A percentile compares a stretch with the other conserved stretches of the same genome.
phyloP scores from a whole-genome alignment of 2,797 vertebrate species.

The Siniperca undulata region DNA sequence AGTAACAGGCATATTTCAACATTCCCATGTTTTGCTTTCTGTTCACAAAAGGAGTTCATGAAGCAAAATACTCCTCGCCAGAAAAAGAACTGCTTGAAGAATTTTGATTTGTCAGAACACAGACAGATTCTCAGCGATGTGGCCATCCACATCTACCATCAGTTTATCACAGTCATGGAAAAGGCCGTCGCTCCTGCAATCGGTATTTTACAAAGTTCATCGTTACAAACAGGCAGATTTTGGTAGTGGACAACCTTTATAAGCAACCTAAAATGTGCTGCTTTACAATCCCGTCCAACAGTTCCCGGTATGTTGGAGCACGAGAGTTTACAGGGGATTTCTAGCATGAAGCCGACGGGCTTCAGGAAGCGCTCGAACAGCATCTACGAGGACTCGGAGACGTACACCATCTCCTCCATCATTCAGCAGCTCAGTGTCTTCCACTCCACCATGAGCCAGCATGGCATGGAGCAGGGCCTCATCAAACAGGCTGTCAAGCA shows the following conservation, averaged over 20 bases:
- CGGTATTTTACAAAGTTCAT: constrained; percentile 82
- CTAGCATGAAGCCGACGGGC: constrained; percentile 95
- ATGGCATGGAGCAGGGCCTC: constrained; percentile 91
- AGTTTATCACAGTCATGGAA: constrained; percentile 91
- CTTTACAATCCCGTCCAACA: constrained; percentile 58
- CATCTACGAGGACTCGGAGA: constrained; percentile 87
- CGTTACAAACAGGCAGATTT: not conserved
- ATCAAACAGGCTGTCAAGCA: constrained; percentile 91
- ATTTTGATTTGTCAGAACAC: constrained; percentile 97
- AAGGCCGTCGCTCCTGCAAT: constrained; percentile 91
- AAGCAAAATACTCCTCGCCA: constrained; percentile 91
- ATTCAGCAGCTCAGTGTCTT: constrained; percentile 89
- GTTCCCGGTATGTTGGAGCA: constrained; percentile 97
- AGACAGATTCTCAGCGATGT: constrained; percentile 97
- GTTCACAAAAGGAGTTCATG: constrained; percentile 89
- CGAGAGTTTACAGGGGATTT: constrained; percentile 97
- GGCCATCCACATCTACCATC: constrained; percentile 95
- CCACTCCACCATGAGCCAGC: constrained; percentile 92
- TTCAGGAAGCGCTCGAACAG: constrained; percentile 96
- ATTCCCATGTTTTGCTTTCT: constrained; percentile 10
- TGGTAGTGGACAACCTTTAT: not conserved
- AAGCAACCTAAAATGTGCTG: not conserved
- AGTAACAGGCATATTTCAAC: not conserved
- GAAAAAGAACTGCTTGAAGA: constrained; percentile 94
- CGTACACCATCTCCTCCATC: constrained; percentile 92